Conservation (phyloP, 1,140 invertebrate genomes). For the Rhopalosiphum maidis region DNA sequence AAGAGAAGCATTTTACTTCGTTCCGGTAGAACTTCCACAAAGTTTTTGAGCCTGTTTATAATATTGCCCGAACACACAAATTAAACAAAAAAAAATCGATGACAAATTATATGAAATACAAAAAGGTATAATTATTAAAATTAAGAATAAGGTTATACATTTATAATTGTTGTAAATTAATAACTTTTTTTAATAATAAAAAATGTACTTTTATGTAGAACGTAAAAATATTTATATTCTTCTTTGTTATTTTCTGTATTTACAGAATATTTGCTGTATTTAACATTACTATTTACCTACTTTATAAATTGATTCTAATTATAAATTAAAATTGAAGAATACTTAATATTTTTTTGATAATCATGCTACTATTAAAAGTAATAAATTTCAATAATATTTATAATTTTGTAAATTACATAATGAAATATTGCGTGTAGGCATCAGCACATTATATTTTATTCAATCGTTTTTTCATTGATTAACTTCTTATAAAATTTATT, state of each 20-base stretch:
- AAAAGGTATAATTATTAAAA: neutral
- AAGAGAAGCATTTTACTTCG: slow-evolving; percentile 10
- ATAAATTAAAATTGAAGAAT: neutral
- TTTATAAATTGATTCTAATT: slow-evolving; percentile 4
- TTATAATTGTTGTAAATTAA: neutral
- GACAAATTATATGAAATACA: neutral
- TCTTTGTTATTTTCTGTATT: neutral
- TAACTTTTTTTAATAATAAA: neutral
- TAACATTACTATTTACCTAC: neutral
- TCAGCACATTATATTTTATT: slow-evolving; percentile 6
- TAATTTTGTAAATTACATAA: neutral
- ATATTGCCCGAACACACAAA: neutral
- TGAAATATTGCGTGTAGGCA: neutral
- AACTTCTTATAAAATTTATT: neutral
- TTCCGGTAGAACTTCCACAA: neutral
- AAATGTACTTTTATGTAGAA: neutral
- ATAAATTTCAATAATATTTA: neutral
- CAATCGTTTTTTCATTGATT: neutral
- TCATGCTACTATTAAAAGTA: neutral
- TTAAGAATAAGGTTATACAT: too few species aligned
- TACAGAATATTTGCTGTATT: neutral
- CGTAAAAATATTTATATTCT: neutral
- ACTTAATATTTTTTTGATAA: neutral
- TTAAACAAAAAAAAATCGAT: slow-evolving; percentile 43
- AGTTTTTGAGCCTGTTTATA: neutral